Evolutionary conservation across 2,888 invertebrate species (phyloP).

Genomic region (Phorcus lineatus): DNA sequence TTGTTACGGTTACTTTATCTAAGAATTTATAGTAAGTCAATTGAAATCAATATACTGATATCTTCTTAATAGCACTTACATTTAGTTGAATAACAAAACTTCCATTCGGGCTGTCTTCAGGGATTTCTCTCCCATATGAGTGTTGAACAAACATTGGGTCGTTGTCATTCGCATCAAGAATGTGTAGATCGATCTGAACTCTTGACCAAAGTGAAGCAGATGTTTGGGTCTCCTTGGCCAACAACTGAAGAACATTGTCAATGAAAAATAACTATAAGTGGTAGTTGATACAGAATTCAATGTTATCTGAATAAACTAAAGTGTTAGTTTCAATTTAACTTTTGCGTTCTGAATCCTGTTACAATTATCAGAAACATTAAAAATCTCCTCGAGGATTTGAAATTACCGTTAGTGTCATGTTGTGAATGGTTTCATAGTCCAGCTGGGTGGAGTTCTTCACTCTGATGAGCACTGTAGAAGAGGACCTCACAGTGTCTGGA

Average conservation of each 20-base stretch:
- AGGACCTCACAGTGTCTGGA: constrained; percentile 28
- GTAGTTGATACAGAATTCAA: too few relatives aligned
- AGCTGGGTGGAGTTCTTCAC: constrained; percentile 27
- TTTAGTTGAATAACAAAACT: constrained; percentile 87
- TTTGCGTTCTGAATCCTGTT: too few relatives aligned
- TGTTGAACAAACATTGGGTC: constrained; percentile 93
- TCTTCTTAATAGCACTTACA: constrained; percentile 4
- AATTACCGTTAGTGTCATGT: constrained; percentile 32
- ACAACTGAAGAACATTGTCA: constrained; percentile 27
- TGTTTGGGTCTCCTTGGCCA: constrained; percentile 5
- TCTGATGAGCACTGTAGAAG: constrained; percentile 29
- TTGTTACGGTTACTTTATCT: too few relatives aligned
- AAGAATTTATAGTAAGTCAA: too few relatives aligned
- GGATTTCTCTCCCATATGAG: constrained; percentile 90
- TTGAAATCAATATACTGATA: too few relatives aligned
- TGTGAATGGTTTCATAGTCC: constrained; percentile 34
- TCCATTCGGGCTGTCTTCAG: constrained; percentile 89
- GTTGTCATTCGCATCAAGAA: constrained; percentile 94
- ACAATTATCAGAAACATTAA: too few relatives aligned
- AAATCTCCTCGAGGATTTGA: too few relatives aligned
- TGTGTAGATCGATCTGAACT: constrained; percentile 88
- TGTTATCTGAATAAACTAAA: not conserved
- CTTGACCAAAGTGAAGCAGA: not conserved
- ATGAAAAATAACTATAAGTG: too few relatives aligned
- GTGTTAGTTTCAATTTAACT: too few relatives aligned